These are phyloP conservation scores for Lutra lutra DNA, from an alignment of 2,797 vertebrate genomes.

Conservation along the genomic window DNA sequence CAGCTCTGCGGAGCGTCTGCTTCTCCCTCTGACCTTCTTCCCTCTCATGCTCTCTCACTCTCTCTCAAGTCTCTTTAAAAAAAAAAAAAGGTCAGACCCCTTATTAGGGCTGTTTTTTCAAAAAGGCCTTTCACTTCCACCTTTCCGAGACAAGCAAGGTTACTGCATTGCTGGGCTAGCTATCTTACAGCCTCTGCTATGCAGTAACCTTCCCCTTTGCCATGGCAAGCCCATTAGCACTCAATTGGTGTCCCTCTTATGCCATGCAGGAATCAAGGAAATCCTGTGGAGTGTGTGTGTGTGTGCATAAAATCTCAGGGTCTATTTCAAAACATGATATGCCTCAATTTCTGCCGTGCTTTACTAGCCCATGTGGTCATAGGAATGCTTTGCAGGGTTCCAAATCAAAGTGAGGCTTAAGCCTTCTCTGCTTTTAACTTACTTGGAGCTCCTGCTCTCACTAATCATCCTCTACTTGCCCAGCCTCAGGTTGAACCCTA, in stretches of 20 bases:
- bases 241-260: not conserved
- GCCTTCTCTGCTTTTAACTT: not conserved
- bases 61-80: no score
- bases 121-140: not conserved
- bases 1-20: no score
- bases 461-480: not conserved
- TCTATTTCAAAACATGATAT: not conserved
- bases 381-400: not conserved
- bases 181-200: not conserved
- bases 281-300: not conserved
- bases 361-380: not conserved
- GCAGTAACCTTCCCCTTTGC: not conserved
- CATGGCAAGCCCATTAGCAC: not conserved
- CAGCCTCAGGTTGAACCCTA: not conserved
- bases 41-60: no score
- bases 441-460: not conserved
- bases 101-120: not conserved
- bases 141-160: not conserved
- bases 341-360: not conserved
- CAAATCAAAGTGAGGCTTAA: not conserved
- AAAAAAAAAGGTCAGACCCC: no score
- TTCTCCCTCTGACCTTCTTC: no score
- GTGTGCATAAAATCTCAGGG: not conserved
- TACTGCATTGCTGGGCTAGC: not conserved
- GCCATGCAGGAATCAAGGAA: not conserved